Evolutionary conservation across 2,888 invertebrate genomes (phyloP).

Genomic region (Plagiodera versicolora): DNA sequence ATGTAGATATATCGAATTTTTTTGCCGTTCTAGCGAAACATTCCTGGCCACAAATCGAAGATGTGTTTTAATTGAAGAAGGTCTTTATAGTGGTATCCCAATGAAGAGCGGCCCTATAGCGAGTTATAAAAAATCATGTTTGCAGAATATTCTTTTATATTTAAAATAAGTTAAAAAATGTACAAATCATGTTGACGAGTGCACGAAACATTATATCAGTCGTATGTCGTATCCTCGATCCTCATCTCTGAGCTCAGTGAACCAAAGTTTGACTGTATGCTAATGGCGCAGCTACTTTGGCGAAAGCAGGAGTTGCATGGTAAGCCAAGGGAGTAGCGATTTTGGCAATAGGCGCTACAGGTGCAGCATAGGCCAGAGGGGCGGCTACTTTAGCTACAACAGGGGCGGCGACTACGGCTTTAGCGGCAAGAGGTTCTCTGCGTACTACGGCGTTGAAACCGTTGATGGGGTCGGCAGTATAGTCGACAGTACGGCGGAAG

Average conservation of each 20-base stretch:
- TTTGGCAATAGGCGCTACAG: slow-evolving; percentile 14
- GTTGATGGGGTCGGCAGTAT: slow-evolving; percentile 58
- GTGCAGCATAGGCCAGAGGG: slow-evolving; percentile 12
- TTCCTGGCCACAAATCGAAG: too few species aligned
- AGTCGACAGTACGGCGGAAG: slow-evolving; percentile 65
- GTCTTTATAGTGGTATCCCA: too few species aligned
- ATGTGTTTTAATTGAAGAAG: too few species aligned
- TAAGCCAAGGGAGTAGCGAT: slow-evolving; percentile 10
- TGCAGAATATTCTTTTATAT: too few species aligned
- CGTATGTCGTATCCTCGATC: neutral
- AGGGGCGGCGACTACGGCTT: slow-evolving; percentile 32
- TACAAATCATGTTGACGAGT: neutral
- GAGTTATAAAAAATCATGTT: too few species aligned
- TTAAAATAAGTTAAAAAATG: neutral
- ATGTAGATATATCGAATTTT: too few species aligned
- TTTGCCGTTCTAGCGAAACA: too few species aligned
- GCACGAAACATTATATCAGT: neutral
- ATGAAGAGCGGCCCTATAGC: too few species aligned
- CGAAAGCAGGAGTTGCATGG: slow-evolving; percentile 39
- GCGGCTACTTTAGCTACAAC: slow-evolving; percentile 19
- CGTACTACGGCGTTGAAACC: slow-evolving; percentile 62
- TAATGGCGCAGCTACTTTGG: slow-evolving; percentile 30
- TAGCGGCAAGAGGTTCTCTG: slow-evolving; percentile 52
- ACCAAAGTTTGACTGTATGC: slow-evolving; percentile 21
- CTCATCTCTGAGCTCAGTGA: neutral